Base-by-base conservation (phyloP, 1,140 invertebrate genomes). In the Drosophila gunungcola region DNA sequence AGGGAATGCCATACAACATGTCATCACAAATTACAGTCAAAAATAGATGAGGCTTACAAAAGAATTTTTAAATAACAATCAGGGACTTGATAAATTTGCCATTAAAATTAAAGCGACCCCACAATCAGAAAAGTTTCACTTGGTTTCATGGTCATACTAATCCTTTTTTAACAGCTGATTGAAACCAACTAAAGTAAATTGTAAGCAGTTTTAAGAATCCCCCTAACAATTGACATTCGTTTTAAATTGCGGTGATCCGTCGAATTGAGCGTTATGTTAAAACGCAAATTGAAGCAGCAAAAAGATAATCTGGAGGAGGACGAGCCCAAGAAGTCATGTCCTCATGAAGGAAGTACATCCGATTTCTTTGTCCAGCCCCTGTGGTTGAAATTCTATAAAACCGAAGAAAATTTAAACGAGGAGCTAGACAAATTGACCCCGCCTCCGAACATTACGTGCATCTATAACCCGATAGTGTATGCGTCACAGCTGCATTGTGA, bases 401-500 rank as follows among this genome's bases (percentile, higher is more conserved):
- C 78, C 4, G 91, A 92, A 36, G 51, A 43, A 21, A 5, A 54
- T 3, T 43, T 92, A 0, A 92, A 91, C 53, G 57, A 42, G 5
- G 7, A 21, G 38, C 13, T 92, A 11, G 36, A 48, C 0, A 7
- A 29, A 6, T 3, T 67, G 49, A 16, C 39, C 11, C 11, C 29
- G 0, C 84, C 68, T 0, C 32, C 48, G 3, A 13, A 4, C 3
- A 81, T 92, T 11, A 42, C 25, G 4, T 92, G 89, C 61, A 90
- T 97, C 21, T 98, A 98, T 82, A 97, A 97, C 93, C 97, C 97
- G 9, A 88, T 97, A 41, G 95, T 96, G 79, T 98, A 98, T 94
- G 97, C 97, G 2, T 94, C 92, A 82, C 93, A 96, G 65, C 93
- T 96, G 42, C 97, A 98, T 93, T 93, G 93, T 39, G 93, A 93